A percentile compares a stretch with the other conserved stretches of the same genome.
phyloP scores from a whole-genome alignment of 1,140 invertebrate genomes.

The Drosophila nikananu region DNA sequence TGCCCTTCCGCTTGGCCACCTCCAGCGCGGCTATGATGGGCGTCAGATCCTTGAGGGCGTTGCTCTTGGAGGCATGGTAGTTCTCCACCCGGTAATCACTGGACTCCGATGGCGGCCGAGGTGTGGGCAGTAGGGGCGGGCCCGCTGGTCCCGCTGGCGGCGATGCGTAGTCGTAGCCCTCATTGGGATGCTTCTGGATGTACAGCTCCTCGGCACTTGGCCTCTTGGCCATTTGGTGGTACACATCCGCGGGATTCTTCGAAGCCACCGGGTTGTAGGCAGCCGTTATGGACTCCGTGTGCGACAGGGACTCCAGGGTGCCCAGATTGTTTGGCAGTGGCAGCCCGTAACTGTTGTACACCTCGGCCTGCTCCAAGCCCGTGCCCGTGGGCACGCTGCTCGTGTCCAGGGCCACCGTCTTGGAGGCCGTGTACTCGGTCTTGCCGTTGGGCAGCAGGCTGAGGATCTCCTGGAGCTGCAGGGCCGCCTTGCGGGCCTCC shows the following conservation, averaged over 20 bases:
- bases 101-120: background rate
- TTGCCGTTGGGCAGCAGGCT: conserved; percentile 78
- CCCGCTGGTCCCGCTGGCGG: conserved; percentile 13
- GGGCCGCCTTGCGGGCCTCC: conserved; percentile 72
- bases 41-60: conserved; percentile 72
- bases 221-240: conserved; percentile 77
- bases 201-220: conserved; percentile 73
- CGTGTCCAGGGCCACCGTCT: conserved; percentile 73
- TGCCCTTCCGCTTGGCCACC: conserved; percentile 71
- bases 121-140: conserved; percentile 8
- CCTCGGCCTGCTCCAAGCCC: conserved; percentile 51
- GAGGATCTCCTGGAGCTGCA: conserved; percentile 78
- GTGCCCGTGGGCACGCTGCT: conserved; percentile 35
- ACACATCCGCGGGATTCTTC: conserved; percentile 70
- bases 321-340: conserved; percentile 75
- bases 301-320: conserved; percentile 78
- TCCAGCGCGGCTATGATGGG: conserved; percentile 82
- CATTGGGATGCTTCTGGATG: conserved; percentile 80
- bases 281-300: conserved; percentile 82
- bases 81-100: conserved; percentile 70
- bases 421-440: conserved; percentile 79
- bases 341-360: conserved; percentile 68
- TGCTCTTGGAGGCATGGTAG: conserved; percentile 72
- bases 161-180: conserved; percentile 76
- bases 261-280: conserved; percentile 57